Percentiles rank a stretch among this genome's conserved stretches.
Evolutionary conservation across 1,140 invertebrate genomes (phyloP).

Genomic region (Drosophila sulfurigaster): DNA sequence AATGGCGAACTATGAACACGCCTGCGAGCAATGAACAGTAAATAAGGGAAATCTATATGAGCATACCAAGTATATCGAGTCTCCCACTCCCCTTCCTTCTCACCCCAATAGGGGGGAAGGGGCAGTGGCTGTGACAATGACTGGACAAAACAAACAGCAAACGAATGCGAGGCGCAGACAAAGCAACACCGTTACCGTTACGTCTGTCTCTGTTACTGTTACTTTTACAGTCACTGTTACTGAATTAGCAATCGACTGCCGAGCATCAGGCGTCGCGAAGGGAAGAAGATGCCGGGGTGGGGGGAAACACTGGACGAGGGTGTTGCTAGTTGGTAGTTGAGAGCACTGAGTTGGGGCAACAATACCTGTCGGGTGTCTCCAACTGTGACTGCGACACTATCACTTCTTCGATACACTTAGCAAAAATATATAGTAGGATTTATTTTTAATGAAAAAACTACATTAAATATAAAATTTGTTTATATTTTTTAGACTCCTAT

Average conservation of each 20-base stretch:
- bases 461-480: too few relatives aligned
- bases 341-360: conserved; percentile 1
- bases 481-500: too few relatives aligned
- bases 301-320: not conserved
- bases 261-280: conserved; percentile 20
- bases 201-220: conserved; percentile 20
- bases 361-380: conserved; percentile 12
- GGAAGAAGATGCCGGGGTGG: not conserved
- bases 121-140: conserved; percentile 37
- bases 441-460: not conserved
- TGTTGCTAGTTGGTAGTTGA: too few relatives aligned
- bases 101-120: too few relatives aligned
- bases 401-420: not conserved
- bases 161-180: conserved; percentile 20
- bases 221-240: conserved; percentile 29
- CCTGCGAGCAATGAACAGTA: conserved; percentile 50
- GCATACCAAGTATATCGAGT: conserved; percentile 15
- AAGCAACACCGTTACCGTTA: not conserved
- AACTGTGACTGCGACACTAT: not conserved
- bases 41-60: conserved; percentile 51
- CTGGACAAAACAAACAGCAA: conserved; percentile 40
- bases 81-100: not conserved
- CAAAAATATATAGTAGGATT: not conserved
- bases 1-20: conserved; percentile 46
- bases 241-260: conserved; percentile 59